phyloP scores from a whole-genome alignment of 2,113 vertebrate genomes.

The Channa maculata region DNA sequence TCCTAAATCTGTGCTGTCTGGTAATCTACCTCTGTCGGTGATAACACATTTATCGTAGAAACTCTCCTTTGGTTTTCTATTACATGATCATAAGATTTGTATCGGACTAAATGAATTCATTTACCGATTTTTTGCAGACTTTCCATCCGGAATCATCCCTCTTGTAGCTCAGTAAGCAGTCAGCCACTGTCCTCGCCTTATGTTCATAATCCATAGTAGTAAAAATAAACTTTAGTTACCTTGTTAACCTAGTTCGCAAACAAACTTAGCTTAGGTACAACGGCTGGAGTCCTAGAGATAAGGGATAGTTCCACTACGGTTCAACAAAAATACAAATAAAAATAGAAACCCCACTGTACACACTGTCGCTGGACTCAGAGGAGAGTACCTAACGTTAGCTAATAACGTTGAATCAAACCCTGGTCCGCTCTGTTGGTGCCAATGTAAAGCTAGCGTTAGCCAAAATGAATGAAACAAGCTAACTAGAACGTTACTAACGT shows the following conservation, averaged over 20 bases:
- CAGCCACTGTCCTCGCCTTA: constrained; percentile 78
- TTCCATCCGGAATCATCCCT: constrained; percentile 88
- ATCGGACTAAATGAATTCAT: constrained; percentile 6
- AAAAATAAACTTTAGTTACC: background rate
- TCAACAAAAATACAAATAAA: too few species aligned
- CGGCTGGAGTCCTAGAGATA: too few species aligned
- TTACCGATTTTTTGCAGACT: constrained; percentile 86
- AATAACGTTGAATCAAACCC: background rate
- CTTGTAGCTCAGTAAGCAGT: constrained; percentile 84
- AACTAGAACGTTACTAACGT: background rate
- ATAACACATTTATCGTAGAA: too few species aligned
- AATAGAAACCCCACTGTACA: too few species aligned
- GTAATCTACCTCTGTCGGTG: too few species aligned
- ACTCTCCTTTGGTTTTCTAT: too few species aligned
- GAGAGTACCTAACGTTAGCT: background rate
- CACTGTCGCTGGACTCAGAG: background rate
- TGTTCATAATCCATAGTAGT: constrained; percentile 80
- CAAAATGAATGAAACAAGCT: constrained; percentile 49
- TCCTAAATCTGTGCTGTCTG: too few species aligned
- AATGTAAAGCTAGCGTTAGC: constrained; percentile 46
- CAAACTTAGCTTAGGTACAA: background rate
- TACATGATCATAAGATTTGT: too few species aligned
- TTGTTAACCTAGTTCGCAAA: background rate
- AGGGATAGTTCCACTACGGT: too few species aligned
- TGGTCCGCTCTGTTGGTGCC: background rate